Base-by-base conservation (phyloP, 2,888 invertebrate species). In the Petrolisthes cinctipes region DNA sequence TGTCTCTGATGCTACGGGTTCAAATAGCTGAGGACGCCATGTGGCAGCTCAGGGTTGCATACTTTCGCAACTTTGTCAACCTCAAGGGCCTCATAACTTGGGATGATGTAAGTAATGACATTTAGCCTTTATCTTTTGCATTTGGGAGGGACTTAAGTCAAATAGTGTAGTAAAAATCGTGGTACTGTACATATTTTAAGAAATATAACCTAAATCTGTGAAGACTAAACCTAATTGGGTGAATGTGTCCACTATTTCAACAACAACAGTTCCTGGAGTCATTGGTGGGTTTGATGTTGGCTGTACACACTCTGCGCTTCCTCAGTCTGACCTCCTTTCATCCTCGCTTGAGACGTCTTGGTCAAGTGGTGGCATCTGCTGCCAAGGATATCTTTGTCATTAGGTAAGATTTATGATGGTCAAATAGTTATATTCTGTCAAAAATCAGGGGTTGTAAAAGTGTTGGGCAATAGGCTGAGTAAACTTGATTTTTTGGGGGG, bases 1-100 rank as follows among this genome's bases (percentile, higher is more conserved):
- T 90, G 61, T 90, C 86, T 54, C 86, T 90, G 23, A 90, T 90
- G 89, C 82, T 90, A 7, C 61, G 89, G 11, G 89, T 90, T 7
- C 86, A 88, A 5, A 90, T 90, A 53, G 89, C 89, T 14, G 89
- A 90, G 75, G 88, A 90, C 78, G 73, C 87, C 5, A 85, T 86
- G 81, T 90, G 88, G 88, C 89, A 90, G 76, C 82, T 90, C 75
- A 73, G 82, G 66, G 89, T 90, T 14, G 87, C 86, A 17, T 90
- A 90, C 53, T 90, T 84, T 66, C 61, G 80, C 37, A 86, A 85
- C 71, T 90, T 88, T 81, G 88, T 90, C 66, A 90, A 88, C n/a
- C 76, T 90, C 17, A 90, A 88, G 78, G 78, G 89, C 17, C 83
- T 90, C 4, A 81, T 81, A 11, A 81, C 83, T n/a, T 90, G 89